Evolutionary conservation across 2,797 vertebrate species (phyloP), one percentile per base, ranked within the genome.

Genomic region (Coregonus sp.): DNA sequence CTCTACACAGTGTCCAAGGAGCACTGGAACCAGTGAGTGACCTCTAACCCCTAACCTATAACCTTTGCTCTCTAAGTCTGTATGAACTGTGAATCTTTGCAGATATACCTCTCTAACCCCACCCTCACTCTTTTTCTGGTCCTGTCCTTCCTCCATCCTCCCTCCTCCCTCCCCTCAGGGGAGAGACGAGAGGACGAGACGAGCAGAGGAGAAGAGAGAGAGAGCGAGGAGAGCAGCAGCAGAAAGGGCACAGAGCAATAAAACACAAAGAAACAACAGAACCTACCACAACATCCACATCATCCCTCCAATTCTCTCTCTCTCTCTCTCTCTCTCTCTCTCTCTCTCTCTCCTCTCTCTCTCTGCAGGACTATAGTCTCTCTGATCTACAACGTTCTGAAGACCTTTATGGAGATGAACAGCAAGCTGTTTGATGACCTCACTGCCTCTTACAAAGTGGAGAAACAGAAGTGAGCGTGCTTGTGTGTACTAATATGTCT

Each of bases 371-470:
- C 95, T 25, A 95, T 95, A 4, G 96, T 98, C 72, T 97, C 96
- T 79, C 95, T 98, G 82, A 96, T 98, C 93, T 98, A 97, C 93
- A 97, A 97, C 0, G 96, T 98, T 86, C 93, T 98, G 81, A 97
- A 97, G 90, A 97, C 97, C 72, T 97, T 98, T 89, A 97, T 97
- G 97, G 96, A 98, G 92, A 98, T 97, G 96, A 97, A 98, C 73
- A 95, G 96, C 83, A 96, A 96, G 83, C 95, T 98, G 70, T 98
- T 97, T 77, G 96, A 97, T 85, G 96, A 97, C 84, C 96, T 97
- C 87, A 97, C 97, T 47, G 95, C 96, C 88, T 96, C 96, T 83
- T 98, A 98, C 93, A 98, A 98, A 92, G 94, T 97, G 90, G 97
- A 97, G 86, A 97, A 96, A 88, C 96, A 98, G 93, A 96, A 97